A percentile compares a stretch with the other conserved stretches of the same genome.
Evolutionary conservation across 1,140 invertebrate species (phyloP).

Genomic region (Helicoverpa armigera): DNA sequence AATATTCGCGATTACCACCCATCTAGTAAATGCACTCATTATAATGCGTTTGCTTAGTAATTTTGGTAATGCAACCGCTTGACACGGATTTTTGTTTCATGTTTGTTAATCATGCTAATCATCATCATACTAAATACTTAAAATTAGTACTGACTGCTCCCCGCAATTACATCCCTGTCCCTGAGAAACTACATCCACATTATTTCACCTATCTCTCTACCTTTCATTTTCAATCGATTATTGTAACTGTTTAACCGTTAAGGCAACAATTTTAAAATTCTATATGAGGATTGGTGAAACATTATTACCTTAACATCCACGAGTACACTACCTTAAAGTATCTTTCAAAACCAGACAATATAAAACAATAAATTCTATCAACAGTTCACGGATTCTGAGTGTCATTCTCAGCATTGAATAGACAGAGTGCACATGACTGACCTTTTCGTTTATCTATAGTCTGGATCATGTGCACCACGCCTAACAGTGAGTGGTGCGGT

Average conservation of each 20-base stretch:
- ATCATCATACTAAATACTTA: too few relatives aligned
- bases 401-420: conserved; percentile 1
- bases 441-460: conserved; percentile 36
- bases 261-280: too few relatives aligned
- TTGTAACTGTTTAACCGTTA: too few relatives aligned
- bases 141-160: too few relatives aligned
- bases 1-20: conserved; percentile 42
- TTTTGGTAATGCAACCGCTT: conserved; percentile 22
- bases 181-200: too few relatives aligned
- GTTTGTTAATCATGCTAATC: background rate
- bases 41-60: conserved; percentile 19
- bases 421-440: conserved; percentile 32
- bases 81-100: background rate
- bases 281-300: too few relatives aligned
- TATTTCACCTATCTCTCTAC: too few relatives aligned
- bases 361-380: background rate
- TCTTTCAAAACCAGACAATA: background rate
- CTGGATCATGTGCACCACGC: conserved; percentile 42
- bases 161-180: too few relatives aligned
- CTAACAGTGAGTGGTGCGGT: conserved; percentile 35
- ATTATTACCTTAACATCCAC: background rate
- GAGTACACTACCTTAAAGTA: too few relatives aligned
- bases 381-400: background rate
- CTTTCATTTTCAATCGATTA: too few relatives aligned
- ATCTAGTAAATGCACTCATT: conserved; percentile 36